Base-by-base conservation (phyloP, 1,140 invertebrate species). In the Bombus haemorrhoidalis region DNA sequence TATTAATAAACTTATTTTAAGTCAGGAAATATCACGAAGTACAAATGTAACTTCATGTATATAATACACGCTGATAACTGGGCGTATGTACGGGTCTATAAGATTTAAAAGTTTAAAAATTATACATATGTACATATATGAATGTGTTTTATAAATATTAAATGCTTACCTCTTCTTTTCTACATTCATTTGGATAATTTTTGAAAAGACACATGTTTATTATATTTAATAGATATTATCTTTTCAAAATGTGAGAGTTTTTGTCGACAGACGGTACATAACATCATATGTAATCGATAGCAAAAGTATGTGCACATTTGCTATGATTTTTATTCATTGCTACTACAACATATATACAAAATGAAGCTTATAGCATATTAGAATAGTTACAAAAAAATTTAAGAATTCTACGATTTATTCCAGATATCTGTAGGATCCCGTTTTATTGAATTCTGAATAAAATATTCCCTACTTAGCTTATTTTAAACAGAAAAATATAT, bases 221-320 rank as follows among this genome's bases (percentile, higher is more conserved):
- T 66, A 18, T 18, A 32, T 32, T 1, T 64, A 64, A 18, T 32
- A 32, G n/a, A 22, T 34, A 66, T 66, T 66, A 69, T 37, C 22
- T 25, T 22, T 68, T 22, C 9, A 22, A 69, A 47, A 13, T 74
- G 73, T 74, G 41, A 74, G 43, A 74, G 72, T 74, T 74, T 47
- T 74, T 74, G 73, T 32, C 73, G 73, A 47, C 73, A 74, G 43
- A 53, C 22, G 39, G 9, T 74, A 53, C 43, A 32, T 32, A n/a
- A 6, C 18, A 53, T 28, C 28, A 6, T 53, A 22, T 41, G 12
- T 13, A 1, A 71, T 13, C 12, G 12, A 41, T 41, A n/a, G 22
- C 22, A 66, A 66, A 66, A 9, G 18, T 69, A 25, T 4, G n/a
- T 5, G 39, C 12, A 71, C 3, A n/a, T 71, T 28, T 15, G 1